These are phyloP conservation scores for Helostoma temminkii DNA, from an alignment of 2,797 vertebrate species.

Conservation along the genomic window DNA sequence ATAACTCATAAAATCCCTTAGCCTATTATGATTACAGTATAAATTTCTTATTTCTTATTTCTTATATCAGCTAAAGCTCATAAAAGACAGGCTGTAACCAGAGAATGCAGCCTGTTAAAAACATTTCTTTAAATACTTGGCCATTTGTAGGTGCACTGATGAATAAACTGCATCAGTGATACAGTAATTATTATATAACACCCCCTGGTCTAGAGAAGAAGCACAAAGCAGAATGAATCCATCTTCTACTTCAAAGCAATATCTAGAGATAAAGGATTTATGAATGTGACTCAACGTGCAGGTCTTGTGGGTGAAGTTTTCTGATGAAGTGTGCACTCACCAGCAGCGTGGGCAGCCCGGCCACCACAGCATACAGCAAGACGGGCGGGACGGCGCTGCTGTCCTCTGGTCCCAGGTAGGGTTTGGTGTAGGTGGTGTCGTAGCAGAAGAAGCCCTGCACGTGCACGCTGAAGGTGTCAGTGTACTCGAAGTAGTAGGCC, in stretches of 20 bases:
- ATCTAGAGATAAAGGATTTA: not conserved
- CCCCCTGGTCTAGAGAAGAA: not conserved
- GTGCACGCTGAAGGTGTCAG: conserved; percentile 96
- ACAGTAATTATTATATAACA: too few relatives aligned
- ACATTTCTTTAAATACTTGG: not conserved
- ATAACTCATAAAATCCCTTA: too few relatives aligned
- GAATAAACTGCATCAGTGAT: not conserved
- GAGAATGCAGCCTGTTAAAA: not conserved
- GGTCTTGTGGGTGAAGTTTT: conserved; percentile 10
- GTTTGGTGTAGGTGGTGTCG: conserved; percentile 94
- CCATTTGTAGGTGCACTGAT: not conserved
- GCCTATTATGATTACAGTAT: too few relatives aligned
- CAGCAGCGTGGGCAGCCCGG: conserved; percentile 92
- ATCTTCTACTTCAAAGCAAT: not conserved
- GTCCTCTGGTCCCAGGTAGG: conserved; percentile 96
- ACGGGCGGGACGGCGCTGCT: conserved; percentile 93
- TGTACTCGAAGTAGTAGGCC: conserved; percentile 98
- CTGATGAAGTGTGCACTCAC: conserved; percentile 84
- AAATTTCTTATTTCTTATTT: not conserved
- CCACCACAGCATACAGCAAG: conserved; percentile 92
- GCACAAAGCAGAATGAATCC: not conserved
- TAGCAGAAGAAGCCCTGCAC: conserved; percentile 99
- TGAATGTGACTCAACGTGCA: not conserved
- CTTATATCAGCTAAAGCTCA: not conserved
- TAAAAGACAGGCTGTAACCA: not conserved